Conservation (phyloP, 2,888 invertebrate species). For the Lasioglossum figueresi region DNA sequence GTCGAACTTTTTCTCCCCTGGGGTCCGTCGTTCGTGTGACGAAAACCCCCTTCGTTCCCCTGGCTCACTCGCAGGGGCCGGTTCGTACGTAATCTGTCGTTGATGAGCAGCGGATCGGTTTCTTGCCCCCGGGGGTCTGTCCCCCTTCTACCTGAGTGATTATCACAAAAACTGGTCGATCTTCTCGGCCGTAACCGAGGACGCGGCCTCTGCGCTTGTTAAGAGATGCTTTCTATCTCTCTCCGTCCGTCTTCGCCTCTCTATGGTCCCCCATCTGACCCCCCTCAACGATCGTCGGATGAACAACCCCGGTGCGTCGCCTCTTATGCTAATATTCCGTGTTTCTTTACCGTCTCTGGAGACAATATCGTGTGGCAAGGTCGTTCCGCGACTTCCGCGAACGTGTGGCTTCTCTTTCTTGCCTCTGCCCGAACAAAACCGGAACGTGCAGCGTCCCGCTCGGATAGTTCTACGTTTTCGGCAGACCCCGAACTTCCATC, state of each 20-base stretch:
- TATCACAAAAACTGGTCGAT: constrained; percentile 73
- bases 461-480: not conserved
- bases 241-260: constrained; percentile 36
- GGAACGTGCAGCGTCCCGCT: not conserved
- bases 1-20: constrained; percentile 32
- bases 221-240: constrained; percentile 60
- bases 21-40: not conserved
- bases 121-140: constrained; percentile 55
- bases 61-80: constrained; percentile 51
- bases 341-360: constrained; percentile 45
- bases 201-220: constrained; percentile 67
- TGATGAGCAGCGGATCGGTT: constrained; percentile 65
- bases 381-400: constrained; percentile 55
- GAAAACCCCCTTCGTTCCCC: constrained; percentile 12
- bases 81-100: constrained; percentile 63
- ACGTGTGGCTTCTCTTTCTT: constrained; percentile 30
- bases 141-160: constrained; percentile 65
- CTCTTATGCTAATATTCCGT: constrained; percentile 56
- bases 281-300: not conserved
- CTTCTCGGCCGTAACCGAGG: constrained; percentile 62
- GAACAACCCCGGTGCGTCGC: constrained; percentile 45
- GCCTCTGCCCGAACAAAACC: not conserved
- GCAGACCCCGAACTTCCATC: not conserved
- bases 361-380: constrained; percentile 54
- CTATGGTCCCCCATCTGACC: constrained; percentile 19